A percentile compares a stretch with the other conserved stretches of the same genome.
Evolutionary conservation across 2,113 vertebrate species (phyloP).

Genomic region (Amazona guildingii): DNA sequence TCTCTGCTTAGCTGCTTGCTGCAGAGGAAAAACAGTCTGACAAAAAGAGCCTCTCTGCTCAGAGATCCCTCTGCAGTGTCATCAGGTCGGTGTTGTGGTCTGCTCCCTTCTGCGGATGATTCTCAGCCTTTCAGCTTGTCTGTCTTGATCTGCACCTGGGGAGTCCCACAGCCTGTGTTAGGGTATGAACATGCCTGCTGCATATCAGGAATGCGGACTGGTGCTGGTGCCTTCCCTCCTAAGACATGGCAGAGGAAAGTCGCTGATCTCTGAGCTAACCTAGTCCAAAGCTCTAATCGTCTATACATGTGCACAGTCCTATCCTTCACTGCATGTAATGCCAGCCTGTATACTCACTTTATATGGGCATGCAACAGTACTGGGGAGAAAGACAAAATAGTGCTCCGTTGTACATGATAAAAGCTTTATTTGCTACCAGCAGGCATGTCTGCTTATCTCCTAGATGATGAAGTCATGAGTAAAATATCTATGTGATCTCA

Average conservation of each 20-base stretch:
- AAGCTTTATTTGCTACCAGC: not conserved
- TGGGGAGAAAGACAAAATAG: not conserved
- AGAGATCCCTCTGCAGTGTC: fast-evolving
- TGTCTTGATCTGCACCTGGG: not conserved
- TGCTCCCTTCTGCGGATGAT: not conserved
- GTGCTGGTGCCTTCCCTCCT: not conserved
- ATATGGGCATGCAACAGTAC: not conserved
- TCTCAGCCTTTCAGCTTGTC: not conserved
- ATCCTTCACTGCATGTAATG: not conserved
- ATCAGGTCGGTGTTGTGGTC: not conserved
- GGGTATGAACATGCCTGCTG: fast-evolving
- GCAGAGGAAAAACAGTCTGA: not conserved
- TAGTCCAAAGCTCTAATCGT: not conserved
- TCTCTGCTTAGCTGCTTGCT: not conserved
- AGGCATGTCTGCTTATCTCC: not conserved
- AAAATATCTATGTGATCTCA: not conserved
- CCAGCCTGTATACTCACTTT: not conserved
- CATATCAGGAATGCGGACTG: not conserved
- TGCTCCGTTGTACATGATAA: not conserved
- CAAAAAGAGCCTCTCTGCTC: not conserved
- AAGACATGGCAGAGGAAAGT: not conserved
- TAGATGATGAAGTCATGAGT: not conserved
- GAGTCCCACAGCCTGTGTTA: not conserved
- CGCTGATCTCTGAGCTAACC: not conserved
- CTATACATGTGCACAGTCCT: fast-evolving